Evolutionary conservation across 1,140 invertebrate genomes (phyloP).

Genomic region (Pristionchus pacificus): DNA sequence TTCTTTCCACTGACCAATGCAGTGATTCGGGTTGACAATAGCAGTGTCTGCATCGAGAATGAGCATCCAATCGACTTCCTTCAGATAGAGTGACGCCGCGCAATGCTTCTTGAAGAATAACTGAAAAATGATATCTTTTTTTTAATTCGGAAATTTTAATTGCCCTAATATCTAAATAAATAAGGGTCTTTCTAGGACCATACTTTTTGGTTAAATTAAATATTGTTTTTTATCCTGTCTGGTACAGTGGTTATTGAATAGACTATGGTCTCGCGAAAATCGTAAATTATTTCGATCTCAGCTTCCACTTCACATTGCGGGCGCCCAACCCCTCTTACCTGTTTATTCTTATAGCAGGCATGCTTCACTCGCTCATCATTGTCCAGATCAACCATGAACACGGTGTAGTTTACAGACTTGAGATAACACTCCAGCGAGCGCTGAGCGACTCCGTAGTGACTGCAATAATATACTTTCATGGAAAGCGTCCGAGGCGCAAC

Average conservation of each 20-base stretch:
- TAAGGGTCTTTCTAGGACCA: no score
- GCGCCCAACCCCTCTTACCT: no score
- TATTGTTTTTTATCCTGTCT: background rate
- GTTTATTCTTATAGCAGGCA: slow-evolving; percentile 42
- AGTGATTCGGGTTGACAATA: slow-evolving; percentile 48
- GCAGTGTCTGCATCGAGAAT: slow-evolving; percentile 48
- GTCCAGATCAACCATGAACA: slow-evolving; percentile 47
- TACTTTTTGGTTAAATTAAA: background rate
- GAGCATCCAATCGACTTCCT: slow-evolving; percentile 48
- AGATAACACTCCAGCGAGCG: slow-evolving; percentile 53
- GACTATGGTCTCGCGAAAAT: no score
- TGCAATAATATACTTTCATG: slow-evolving; percentile 24
- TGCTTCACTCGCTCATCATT: slow-evolving; percentile 42
- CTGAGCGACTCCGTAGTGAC: slow-evolving; percentile 50
- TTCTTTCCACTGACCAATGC: slow-evolving; percentile 49
- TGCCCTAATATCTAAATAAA: no score
- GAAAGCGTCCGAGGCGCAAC: background rate
- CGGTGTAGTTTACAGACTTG: slow-evolving; percentile 44
- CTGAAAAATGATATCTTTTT: slow-evolving; percentile 12
- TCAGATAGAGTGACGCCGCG: slow-evolving; percentile 51
- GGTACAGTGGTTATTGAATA: background rate
- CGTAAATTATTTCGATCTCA: no score
- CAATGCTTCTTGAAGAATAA: slow-evolving; percentile 57
- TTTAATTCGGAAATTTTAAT: background rate
- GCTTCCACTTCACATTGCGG: no score